Conservation (phyloP, 2,113 vertebrate species). For the Camelus bactrianus region DNA sequence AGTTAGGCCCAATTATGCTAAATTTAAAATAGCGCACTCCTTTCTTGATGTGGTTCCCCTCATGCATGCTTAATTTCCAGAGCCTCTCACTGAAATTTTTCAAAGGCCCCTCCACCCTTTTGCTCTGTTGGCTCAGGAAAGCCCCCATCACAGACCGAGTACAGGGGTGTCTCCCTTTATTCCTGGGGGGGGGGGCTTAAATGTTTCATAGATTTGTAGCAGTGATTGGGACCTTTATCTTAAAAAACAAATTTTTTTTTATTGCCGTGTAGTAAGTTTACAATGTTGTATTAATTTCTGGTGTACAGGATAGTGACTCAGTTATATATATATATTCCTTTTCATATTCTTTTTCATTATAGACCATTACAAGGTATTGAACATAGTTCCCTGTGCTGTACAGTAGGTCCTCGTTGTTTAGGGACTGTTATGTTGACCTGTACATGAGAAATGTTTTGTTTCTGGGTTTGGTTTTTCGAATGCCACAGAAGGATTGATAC, state of each 20-base stretch:
- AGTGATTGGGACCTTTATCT: background rate
- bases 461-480: background rate
- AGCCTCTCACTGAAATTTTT: background rate
- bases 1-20: background rate
- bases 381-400: too few relatives aligned
- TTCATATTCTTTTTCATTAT: too few relatives aligned
- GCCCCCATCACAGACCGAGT: too few relatives aligned
- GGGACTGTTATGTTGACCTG: background rate
- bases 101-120: background rate
- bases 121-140: background rate
- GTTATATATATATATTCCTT: too few relatives aligned
- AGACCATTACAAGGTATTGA: too few relatives aligned
- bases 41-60: background rate
- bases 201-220: background rate
- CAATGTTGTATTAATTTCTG: too few relatives aligned
- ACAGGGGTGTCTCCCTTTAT: background rate
- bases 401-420: too few relatives aligned
- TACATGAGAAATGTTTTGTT: background rate
- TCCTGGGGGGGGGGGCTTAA: background rate
- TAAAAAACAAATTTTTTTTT: too few relatives aligned
- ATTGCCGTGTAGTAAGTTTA: too few relatives aligned
- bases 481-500: background rate
- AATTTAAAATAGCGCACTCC: background rate
- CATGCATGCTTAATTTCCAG: background rate
- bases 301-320: too few relatives aligned